A percentile compares a stretch with the other conserved stretches of the same genome.
These are phyloP conservation scores for Atta cephalotes DNA, from an alignment of 1,140 invertebrate species.

Conservation along the genomic window DNA sequence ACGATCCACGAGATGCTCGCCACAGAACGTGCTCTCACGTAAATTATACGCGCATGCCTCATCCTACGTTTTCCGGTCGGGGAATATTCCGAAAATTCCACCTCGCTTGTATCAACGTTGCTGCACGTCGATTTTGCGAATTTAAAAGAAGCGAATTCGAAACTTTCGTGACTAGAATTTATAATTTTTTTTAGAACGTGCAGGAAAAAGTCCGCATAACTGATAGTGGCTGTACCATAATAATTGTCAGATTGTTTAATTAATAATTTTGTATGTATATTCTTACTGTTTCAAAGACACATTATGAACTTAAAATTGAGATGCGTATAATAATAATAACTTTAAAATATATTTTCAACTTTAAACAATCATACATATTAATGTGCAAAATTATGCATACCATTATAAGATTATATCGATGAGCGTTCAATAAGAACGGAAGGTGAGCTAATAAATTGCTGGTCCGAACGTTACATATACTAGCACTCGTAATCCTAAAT, in stretches of 20 bases:
- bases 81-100: constrained; percentile 58
- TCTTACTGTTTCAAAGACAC: constrained; percentile 1
- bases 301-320: background rate
- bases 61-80: constrained; percentile 54
- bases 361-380: constrained; percentile 23
- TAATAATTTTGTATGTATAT: background rate
- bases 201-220: background rate
- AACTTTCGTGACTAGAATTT: constrained; percentile 45
- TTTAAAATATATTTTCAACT: constrained; percentile 1
- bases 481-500: constrained; percentile 73
- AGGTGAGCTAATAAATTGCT: constrained; percentile 73
- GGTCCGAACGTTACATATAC: constrained; percentile 75
- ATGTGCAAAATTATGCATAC: constrained; percentile 61
- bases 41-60: constrained; percentile 70
- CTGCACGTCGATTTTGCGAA: constrained; percentile 46
- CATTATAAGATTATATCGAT: constrained; percentile 38
- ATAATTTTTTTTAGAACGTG: constrained; percentile 37
- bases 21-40: constrained; percentile 64
- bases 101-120: constrained; percentile 50
- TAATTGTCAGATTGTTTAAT: constrained; percentile 3
- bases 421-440: background rate
- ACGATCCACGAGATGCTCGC: constrained; percentile 61
- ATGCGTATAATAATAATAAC: constrained; percentile 9
- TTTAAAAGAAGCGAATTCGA: constrained; percentile 55
- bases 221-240: background rate